A percentile compares a stretch with the other conserved stretches of the same genome.
Conservation (phyloP, 2,797 vertebrate genomes). For the Echeneis naucrates region DNA sequence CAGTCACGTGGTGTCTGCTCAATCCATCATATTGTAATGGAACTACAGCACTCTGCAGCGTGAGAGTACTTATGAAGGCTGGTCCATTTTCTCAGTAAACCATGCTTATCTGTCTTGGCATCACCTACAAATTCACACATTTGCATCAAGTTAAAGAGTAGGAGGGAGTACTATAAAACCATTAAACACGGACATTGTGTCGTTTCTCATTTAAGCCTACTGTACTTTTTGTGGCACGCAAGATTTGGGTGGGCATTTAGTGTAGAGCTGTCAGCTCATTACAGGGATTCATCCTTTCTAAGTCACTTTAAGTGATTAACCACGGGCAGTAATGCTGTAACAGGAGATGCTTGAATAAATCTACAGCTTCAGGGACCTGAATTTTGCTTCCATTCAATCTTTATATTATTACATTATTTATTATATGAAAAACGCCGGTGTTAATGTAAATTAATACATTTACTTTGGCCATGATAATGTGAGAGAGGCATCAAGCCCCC, state of each 20-base stretch:
- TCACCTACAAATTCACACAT: background rate
- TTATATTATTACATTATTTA: too few relatives aligned
- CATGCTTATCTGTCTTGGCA: background rate
- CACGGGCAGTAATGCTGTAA: constrained; percentile 39
- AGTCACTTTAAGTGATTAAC: constrained; percentile 59
- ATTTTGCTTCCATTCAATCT: background rate
- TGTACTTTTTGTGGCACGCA: constrained; percentile 12
- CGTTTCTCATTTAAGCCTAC: constrained; percentile 29
- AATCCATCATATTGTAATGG: constrained; percentile 57
- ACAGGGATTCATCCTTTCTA: constrained; percentile 44
- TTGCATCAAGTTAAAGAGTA: background rate
- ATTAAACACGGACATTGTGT: constrained; percentile 34
- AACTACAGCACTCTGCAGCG: constrained; percentile 54
- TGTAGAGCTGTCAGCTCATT: constrained; percentile 60
- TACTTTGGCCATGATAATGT: too few relatives aligned
- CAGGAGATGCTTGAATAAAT: constrained; percentile 26
- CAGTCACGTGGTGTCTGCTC: constrained; percentile 21
- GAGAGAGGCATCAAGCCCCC: background rate
- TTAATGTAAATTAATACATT: too few relatives aligned
- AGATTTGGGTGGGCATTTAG: constrained; percentile 50
- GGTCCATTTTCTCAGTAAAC: background rate
- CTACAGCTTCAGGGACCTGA: constrained; percentile 15
- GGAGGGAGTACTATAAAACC: constrained; percentile 30
- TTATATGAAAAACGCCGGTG: too few relatives aligned
- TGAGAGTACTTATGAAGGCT: background rate